Evolutionary conservation across 2,113 vertebrate genomes (phyloP), one percentile per base, ranked within the genome.

Genomic region (Melanerpes aurifrons): DNA sequence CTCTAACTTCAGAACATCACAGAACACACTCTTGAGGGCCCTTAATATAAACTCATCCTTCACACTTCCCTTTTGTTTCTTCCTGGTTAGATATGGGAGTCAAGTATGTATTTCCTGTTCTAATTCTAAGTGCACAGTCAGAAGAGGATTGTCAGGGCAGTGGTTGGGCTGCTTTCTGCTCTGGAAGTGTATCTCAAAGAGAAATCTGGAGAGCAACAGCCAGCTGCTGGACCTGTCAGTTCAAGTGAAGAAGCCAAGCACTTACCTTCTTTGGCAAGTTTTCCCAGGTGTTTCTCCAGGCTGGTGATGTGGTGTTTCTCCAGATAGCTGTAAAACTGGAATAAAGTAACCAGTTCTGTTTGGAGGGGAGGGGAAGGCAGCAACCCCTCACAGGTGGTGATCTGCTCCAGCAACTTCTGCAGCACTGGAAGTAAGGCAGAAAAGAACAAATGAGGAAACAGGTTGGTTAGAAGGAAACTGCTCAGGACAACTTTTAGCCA

Each of bases 201-300:
- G 68, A 29, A 68, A 3, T 3, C 24, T 1, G 14, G 43, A 9
- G 22, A 32, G 66, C 19, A 75, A 2, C 61, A 69, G 29, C 28
- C 72, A 31, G 53, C 45, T 56, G 12, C 71, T 43, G 53, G 50
- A 35, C 59, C 62, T 19, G 13, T 26, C 28, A 21, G 54, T 25
- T 63, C 64, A 18, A 28, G 82, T 2, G 0, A 43, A 95, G 58
- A 12, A 26, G 72, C 58, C 40, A 0, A 54, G 47, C 15, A 0
- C 20, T 71, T 96, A 99, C 99, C 99, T 98, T 99, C 99, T 95
- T 97, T 99, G 43, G 98, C 98, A 7, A 99, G 98, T 28, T 94
- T 97, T 4, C 97, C 97, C 32, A 99, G 93, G 87, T 99, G 98
- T 35, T 98, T 98, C 75, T 99, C 99, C 90, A 99, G 97, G 94